Evolutionary conservation across 2,797 vertebrate genomes (phyloP), one percentile per base, ranked within the genome.

Genomic region (Crenichthys baileyi): DNA sequence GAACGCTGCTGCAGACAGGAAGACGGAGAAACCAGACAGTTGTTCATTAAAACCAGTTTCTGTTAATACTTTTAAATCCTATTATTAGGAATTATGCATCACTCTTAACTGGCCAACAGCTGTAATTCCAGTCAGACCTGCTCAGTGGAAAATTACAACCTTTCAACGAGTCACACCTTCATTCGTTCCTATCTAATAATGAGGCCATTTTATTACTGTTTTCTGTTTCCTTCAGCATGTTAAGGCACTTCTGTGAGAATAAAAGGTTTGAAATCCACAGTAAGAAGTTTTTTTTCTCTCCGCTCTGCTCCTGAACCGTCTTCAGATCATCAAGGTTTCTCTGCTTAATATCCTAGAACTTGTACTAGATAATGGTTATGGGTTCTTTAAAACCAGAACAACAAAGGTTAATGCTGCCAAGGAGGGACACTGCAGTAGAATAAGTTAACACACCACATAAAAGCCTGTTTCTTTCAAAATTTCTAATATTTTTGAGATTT

Each of bases 41-140:
- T 39, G 55, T 12, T 72, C 46, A 5, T 39, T 58, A 44, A 79
- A 70, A 65, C 15, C 8, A 50, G 3, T 48, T 41, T 5, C 53
- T 63, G 31, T 60, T 77, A 39, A 56, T 70, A 60, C 55, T 26
- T 72, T 0, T 26, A 50, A 77, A 68, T 53, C 48, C 68, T 36
- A 63, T 11, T 48, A 41, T 18, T 7, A 68, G 65, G 6, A 81
- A 73, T 29, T 2, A 53, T 44, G 7, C 55, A 31, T 74, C 70
- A 48, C 3, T 65, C 39, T 53, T 24, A 48, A 46, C 24, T 44
- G 29, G 55, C 41, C 8, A 60, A 31, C 55, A 73, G 44, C 75
- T 79, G 46, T 36, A 24, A 56, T 16, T 79, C 26, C 41, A 84
- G 60, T 68, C 31, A 71, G 24, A 68, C 2, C 44, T 75, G n/a